phyloP scores from a whole-genome alignment of 53 echinoderm and acorn worm species.

The Paracentrotus lividus region DNA sequence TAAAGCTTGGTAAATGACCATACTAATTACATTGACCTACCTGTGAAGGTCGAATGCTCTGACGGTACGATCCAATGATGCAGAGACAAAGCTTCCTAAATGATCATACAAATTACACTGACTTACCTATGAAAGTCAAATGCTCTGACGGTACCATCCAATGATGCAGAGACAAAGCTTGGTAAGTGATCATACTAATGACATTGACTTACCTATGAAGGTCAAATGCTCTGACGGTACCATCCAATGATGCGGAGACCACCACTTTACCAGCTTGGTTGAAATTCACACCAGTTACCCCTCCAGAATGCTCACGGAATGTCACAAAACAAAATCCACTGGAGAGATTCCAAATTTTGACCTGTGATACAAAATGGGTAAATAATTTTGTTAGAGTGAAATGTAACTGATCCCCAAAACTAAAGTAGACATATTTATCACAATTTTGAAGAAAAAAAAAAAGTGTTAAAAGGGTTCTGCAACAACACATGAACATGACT shows the following conservation, averaged over 20 bases:
- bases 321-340: constrained; percentile 99
- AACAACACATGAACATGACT: no score
- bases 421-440: no score
- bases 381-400: background rate
- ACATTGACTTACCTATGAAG: constrained; percentile 82
- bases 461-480: no score
- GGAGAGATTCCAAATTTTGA: constrained; percentile 96
- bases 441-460: no score
- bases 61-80: no score
- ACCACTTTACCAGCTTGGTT: constrained; percentile 91
- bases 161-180: constrained; percentile 93
- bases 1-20: no score
- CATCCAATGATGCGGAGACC: constrained; percentile 94
- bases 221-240: constrained; percentile 98
- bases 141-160: constrained; percentile 97
- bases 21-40: no score
- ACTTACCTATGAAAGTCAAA: constrained; percentile 96
- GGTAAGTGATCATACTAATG: no score
- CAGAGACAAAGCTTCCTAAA: no score
- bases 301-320: constrained; percentile 92
- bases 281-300: constrained; percentile 83
- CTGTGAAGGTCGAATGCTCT: no score
- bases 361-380: constrained; percentile 68
- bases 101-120: no score
- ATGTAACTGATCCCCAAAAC: no score